Conservation (phyloP, 1,140 invertebrate genomes). For the Planococcus citri region DNA sequence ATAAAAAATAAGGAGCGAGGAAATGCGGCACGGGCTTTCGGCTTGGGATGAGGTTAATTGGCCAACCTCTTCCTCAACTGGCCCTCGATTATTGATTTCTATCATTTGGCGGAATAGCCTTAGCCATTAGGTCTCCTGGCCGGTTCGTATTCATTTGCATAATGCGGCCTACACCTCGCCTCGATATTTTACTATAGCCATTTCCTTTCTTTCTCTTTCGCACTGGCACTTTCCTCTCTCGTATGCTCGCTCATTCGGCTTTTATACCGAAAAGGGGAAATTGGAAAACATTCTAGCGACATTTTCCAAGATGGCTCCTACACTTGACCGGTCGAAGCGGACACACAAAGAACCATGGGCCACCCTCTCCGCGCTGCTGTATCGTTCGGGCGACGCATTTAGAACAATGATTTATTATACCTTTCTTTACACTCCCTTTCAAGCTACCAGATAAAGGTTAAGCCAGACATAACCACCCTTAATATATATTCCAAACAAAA, state of each 20-base stretch:
- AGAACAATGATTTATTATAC: conserved; percentile 20
- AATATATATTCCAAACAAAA: conserved; percentile 19
- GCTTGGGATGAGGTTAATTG: conserved; percentile 15
- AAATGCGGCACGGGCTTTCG: neutral
- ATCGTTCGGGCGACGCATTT: neutral
- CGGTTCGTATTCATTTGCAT: conserved; percentile 17
- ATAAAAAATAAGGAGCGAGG: neutral
- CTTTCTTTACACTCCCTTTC: conserved; percentile 18
- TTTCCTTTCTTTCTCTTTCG: neutral
- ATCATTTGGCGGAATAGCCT: conserved; percentile 16
- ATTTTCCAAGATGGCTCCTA: conserved; percentile 28
- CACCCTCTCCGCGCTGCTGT: neutral
- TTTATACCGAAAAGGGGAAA: conserved; percentile 21
- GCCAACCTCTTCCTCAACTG: conserved; percentile 13
- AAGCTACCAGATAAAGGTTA: conserved; percentile 19
- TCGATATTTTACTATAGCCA: neutral
- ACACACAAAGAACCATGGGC: conserved; percentile 14
- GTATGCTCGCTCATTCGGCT: conserved; percentile 24
- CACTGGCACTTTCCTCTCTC: neutral
- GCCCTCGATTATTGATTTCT: conserved; percentile 18
- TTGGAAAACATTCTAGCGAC: conserved; percentile 28
- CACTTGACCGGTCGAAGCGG: conserved; percentile 23
- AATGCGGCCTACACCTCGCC: conserved; percentile 14
- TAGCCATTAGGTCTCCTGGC: conserved; percentile 12
- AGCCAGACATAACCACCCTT: conserved; percentile 19